Base-by-base conservation (phyloP, 2,888 invertebrate species). In the Endomychus coccineus region DNA sequence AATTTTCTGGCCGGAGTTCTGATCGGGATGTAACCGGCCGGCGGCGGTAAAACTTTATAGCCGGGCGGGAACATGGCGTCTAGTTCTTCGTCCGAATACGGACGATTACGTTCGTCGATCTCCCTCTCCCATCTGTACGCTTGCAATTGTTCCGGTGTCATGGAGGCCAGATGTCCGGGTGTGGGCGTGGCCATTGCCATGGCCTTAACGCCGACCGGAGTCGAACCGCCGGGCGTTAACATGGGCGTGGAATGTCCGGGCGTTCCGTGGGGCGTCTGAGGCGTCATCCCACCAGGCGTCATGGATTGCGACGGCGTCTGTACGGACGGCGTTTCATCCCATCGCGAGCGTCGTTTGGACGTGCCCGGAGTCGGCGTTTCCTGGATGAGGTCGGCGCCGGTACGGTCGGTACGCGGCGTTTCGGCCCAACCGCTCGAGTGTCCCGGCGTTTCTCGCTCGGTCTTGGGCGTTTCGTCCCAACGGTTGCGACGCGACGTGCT, bases 401-500 rank as follows among this genome's bases (percentile, higher is more conserved):
- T 81, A 36, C 96, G 78, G 62, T 96, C 95, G 0, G 95, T 91
- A 43, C 92, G 82, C 0, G 98, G 98, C 0, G 98, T 99, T 69
- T 98, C 98, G 10, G 97, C 97, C 98, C 98, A 98, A 1, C 97
- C 97, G 59, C 92, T 90, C 0, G 61, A 60, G 64, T 96, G 91
- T 0, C 92, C 95, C 0, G 96, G 95, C 1, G 96, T 96, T 71
- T 95, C 95, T 62, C 95, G 75, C 61, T 95, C 95, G 3, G 95
- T 94, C 71, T 92, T 92, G 1, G 98, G 98, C 1, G 98, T 98
- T 68, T 98, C 98, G 66, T 98, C 98, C 98, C 98, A 98, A 40
- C 98, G 80, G 70, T 98, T 98, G 28, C 96, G 77, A 7, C 97
- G 71, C 11, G 83, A 79, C 16, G 83, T 85, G 42, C 71, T 70